These are phyloP conservation scores for Lota lota DNA, from an alignment of 2,113 vertebrate genomes.

Conservation along the genomic window DNA sequence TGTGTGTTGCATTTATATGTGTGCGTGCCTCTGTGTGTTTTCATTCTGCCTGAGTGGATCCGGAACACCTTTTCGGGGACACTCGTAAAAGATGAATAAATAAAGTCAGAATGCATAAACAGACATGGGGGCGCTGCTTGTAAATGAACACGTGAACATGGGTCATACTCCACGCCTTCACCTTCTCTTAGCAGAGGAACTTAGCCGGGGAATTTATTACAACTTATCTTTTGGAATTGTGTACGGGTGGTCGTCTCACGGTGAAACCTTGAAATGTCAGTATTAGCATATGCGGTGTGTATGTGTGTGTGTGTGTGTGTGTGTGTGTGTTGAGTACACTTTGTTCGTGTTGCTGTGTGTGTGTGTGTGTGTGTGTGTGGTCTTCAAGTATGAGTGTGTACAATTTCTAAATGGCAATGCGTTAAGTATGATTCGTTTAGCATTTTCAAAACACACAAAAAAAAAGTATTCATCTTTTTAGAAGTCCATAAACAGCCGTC, in stretches of 20 bases:
- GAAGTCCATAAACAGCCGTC: too few relatives aligned
- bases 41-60: conserved; percentile 15
- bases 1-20: background rate
- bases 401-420: too few relatives aligned
- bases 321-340: background rate
- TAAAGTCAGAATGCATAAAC: conserved; percentile 25
- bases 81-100: conserved; percentile 1
- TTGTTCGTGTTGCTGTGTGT: background rate
- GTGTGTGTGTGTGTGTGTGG: conserved; percentile 4
- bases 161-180: background rate
- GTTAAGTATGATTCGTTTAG: too few relatives aligned
- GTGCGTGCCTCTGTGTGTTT: background rate
- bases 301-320: conserved; percentile 9
- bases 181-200: too few relatives aligned
- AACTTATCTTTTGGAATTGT: too few relatives aligned
- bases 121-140: conserved; percentile 17
- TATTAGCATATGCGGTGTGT: background rate
- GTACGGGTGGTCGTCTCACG: too few relatives aligned
- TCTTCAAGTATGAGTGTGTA: too few relatives aligned
- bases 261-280: too few relatives aligned
- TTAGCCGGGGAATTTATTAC: too few relatives aligned
- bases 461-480: too few relatives aligned
- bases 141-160: conserved; percentile 14
- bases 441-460: too few relatives aligned
- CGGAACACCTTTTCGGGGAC: too few relatives aligned